Evolutionary conservation across 2,113 vertebrate genomes (phyloP), one percentile per base, ranked within the genome.

Genomic region (Oophaga pumilio): DNA sequence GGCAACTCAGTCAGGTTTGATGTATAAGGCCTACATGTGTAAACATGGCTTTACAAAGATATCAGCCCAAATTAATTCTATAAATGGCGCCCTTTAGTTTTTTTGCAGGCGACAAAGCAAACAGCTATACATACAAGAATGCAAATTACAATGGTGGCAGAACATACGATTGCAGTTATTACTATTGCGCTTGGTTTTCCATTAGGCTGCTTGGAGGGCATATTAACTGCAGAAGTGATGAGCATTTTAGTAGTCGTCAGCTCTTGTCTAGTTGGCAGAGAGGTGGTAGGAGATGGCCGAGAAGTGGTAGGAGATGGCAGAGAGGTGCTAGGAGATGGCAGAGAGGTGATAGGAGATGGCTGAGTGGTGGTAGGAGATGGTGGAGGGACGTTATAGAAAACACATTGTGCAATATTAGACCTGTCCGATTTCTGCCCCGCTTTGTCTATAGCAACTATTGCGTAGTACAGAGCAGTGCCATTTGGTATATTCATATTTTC

Each of bases 401-500:
- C 89, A 8, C 83, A 86, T 66, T 90, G 92, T 57, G 85, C 93
- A 85, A 95, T 91, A 43, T 95, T 95, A 13, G 94, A 95, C 9
- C 91, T 8, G 76, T 89, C 89, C 60, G 94, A 94, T 50, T 80
- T 83, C 9, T 86, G 85, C 15, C 71, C 71, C 6, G 26, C 82
- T 20, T 88, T 64, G 69, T 94, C 93, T 13, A 89, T 1, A 43
- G 93, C 87, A 88, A 71, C 80, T 80, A 94, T 18, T 3, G 92
- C 94, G 85, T 94, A 79, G 43, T 94, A 94, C 9, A 93, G 28
- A 53, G 88, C 90, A 14, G 89, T 87, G 33, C 66, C 89, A 62
- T 92, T 91, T 85, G 60, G 64, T 12, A 88, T 78, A 24, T 82
- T 53, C 78, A 83, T 79, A 56, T 88, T 56, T 59, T 89, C 87